phyloP scores from a whole-genome alignment of 92 coral and sea anemone species.

The Siderastrea radians region DNA sequence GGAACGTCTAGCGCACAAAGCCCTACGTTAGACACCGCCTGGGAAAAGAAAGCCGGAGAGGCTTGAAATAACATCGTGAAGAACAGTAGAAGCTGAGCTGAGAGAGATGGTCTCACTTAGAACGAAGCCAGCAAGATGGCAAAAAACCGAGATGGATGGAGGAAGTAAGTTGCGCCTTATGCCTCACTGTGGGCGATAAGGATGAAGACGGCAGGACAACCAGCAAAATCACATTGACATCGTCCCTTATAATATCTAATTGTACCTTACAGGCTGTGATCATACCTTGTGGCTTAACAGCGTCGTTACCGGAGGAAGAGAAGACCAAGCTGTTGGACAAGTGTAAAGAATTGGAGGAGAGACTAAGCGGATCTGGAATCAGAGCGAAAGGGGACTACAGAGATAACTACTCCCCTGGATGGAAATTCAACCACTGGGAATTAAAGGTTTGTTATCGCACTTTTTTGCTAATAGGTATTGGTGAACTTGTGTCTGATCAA shows the following conservation, averaged over 20 bases:
- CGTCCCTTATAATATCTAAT: not conserved
- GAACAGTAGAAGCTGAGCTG: no score
- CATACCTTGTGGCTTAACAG: slow-evolving; percentile 96
- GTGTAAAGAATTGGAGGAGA: slow-evolving; percentile 81
- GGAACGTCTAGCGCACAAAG: no score
- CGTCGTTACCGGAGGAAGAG: slow-evolving; percentile 79
- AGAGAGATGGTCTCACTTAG: no score
- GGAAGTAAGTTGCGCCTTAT: no score
- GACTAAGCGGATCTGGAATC: slow-evolving; percentile 74
- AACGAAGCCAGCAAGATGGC: no score
- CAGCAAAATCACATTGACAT: no score
- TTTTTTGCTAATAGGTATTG: not conserved
- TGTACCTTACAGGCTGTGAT: slow-evolving; percentile 73
- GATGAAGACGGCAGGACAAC: no score
- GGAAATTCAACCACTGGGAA: slow-evolving; percentile 99
- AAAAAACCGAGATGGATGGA: no score
- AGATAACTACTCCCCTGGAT: slow-evolving; percentile 97
- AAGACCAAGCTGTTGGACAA: slow-evolving; percentile 69
- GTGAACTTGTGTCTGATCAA: not conserved
- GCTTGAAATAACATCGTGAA: no score
- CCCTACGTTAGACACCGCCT: no score
- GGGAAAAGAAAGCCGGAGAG: no score
- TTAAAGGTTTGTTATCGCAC: slow-evolving; percentile 73
- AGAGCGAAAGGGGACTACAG: slow-evolving; percentile 88
- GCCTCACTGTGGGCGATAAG: no score